phyloP scores from a whole-genome alignment of 2,797 vertebrate species.

The Lutra lutra region DNA sequence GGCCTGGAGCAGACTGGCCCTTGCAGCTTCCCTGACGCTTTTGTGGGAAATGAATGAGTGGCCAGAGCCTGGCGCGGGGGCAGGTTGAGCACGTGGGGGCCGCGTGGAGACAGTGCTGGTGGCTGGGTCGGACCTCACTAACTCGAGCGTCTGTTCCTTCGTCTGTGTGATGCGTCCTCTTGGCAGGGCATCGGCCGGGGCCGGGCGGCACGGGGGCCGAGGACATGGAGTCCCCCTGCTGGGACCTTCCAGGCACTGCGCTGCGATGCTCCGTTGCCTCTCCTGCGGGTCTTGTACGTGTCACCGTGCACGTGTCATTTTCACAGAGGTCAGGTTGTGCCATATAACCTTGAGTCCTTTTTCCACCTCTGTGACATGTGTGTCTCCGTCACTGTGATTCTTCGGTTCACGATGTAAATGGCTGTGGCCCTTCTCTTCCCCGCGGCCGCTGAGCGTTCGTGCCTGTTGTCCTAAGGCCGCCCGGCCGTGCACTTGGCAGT shows the following conservation, averaged over 20 bases:
- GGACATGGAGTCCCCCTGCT: background rate
- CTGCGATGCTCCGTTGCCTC: background rate
- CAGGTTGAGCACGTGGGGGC: background rate
- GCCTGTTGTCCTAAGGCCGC: background rate
- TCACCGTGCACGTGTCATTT: fast-evolving
- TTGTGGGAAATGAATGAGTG: background rate
- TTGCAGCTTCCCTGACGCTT: fast-evolving
- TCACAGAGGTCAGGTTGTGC: too few species aligned
- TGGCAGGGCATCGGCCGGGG: background rate
- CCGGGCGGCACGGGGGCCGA: fast-evolving
- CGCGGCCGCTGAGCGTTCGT: fast-evolving
- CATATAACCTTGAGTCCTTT: fast-evolving
- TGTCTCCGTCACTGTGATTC: background rate
- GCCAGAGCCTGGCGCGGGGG: background rate
- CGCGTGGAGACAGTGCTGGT: background rate
- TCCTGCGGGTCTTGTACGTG: background rate
- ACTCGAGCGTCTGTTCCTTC: background rate
- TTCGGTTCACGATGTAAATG: background rate
- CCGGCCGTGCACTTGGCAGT: background rate
- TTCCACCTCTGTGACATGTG: background rate
- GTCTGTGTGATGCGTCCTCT: background rate
- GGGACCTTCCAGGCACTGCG: fast-evolving
- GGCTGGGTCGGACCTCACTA: background rate
- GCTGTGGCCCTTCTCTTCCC: background rate
- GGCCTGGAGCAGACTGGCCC: fast-evolving